phyloP scores from a whole-genome alignment of 2,888 invertebrate genomes.

The Tipula confusa region DNA sequence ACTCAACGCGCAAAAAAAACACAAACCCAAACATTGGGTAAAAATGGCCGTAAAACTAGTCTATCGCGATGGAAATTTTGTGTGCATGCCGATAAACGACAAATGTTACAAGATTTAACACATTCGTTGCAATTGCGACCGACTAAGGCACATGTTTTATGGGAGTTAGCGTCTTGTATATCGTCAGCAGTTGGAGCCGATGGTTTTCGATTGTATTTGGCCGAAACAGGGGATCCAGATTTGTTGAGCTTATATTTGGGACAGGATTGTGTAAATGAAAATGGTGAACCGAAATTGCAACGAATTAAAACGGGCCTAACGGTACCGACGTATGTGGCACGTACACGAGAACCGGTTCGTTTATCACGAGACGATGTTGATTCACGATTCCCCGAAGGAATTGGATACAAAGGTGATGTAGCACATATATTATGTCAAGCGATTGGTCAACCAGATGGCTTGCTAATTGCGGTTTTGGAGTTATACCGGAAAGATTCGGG shows the following conservation, averaged over 20 bases:
- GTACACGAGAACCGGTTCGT: constrained; percentile 51
- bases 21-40: constrained; percentile 37
- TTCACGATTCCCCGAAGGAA: constrained; percentile 53
- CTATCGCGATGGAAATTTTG: constrained; percentile 57
- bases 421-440: constrained; percentile 58
- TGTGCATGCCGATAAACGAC: constrained; percentile 61
- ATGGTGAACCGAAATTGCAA: constrained; percentile 44
- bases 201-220: constrained; percentile 59
- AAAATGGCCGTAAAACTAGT: constrained; percentile 53
- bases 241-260: constrained; percentile 47
- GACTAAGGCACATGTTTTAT: constrained; percentile 60
- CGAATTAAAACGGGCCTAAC: constrained; percentile 38
- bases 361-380: constrained; percentile 50
- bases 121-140: constrained; percentile 58
- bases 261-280: constrained; percentile 42
- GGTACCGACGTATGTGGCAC: constrained; percentile 48
- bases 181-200: constrained; percentile 63
- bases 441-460: constrained; percentile 59
- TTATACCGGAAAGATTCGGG: constrained; percentile 56
- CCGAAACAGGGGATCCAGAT: constrained; percentile 50
- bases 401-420: constrained; percentile 45
- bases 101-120: constrained; percentile 59
- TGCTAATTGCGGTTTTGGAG: constrained; percentile 63
- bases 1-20: constrained; percentile 53
- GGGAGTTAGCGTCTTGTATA: constrained; percentile 63